A percentile compares a stretch with the other conserved stretches of the same genome.
Evolutionary conservation across 2,113 vertebrate species (phyloP).

Genomic region (Ailurus styani): DNA sequence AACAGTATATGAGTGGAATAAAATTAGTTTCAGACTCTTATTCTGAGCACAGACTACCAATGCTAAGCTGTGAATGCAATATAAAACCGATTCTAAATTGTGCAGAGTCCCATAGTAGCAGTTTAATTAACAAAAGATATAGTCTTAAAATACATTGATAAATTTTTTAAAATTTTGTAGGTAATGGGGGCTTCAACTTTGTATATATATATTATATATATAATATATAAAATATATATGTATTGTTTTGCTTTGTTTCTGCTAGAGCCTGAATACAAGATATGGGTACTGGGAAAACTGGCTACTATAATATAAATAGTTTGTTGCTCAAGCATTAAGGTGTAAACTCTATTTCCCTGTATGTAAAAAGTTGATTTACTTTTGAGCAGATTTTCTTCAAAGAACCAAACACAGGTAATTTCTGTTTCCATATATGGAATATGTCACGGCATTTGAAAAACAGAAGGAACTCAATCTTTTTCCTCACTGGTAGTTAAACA

Average conservation of each 20-base stretch:
- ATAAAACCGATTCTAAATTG: neutral
- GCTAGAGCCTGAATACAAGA: neutral
- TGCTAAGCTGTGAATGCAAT: neutral
- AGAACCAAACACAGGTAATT: neutral
- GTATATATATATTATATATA: neutral
- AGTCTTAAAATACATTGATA: neutral
- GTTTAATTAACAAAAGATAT: neutral
- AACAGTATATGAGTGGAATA: neutral
- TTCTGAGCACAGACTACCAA: neutral
- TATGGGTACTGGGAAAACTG: neutral
- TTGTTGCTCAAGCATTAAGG: neutral
- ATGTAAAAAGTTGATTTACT: neutral
- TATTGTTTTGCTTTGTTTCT: neutral
- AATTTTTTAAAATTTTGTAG: neutral
- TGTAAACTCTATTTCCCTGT: neutral
- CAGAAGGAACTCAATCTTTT: neutral
- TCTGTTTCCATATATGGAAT: neutral
- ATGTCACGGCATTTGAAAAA: neutral
- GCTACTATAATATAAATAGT: neutral
- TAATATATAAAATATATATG: neutral
- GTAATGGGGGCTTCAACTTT: neutral
- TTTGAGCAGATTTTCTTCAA: neutral
- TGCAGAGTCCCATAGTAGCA: neutral
- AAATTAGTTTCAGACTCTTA: neutral
- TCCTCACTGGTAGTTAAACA: neutral